These are phyloP conservation scores for Phenacoccus solenopsis DNA, from an alignment of 1,140 invertebrate species.

Conservation along the genomic window DNA sequence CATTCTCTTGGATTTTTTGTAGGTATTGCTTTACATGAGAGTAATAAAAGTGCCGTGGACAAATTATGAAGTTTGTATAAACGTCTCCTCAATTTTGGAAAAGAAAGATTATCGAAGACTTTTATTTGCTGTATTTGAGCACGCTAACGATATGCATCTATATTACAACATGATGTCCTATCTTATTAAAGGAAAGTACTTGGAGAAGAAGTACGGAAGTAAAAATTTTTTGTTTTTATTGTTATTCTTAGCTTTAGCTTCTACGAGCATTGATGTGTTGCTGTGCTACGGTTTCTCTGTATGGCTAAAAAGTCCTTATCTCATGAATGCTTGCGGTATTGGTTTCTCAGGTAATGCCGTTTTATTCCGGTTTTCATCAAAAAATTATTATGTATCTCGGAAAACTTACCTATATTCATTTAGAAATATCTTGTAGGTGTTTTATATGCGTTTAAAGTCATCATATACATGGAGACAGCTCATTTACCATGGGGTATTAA, in stretches of 20 bases:
- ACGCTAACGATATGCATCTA: slow-evolving; percentile 57
- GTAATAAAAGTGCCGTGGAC: slow-evolving; percentile 42
- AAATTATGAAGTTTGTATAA: slow-evolving; percentile 45
- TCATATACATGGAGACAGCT: slow-evolving; percentile 39
- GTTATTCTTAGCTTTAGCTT: slow-evolving; percentile 40
- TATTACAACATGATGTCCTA: slow-evolving; percentile 65
- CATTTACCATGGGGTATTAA: slow-evolving; percentile 35
- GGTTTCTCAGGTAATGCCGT: slow-evolving; percentile 47
- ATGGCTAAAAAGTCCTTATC: slow-evolving; percentile 27
- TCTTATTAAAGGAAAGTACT: slow-evolving; percentile 44
- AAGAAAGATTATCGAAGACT: slow-evolving; percentile 44
- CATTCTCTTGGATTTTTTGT: slow-evolving; percentile 24
- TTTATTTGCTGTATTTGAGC: slow-evolving; percentile 47
- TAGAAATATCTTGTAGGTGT: slow-evolving; percentile 29
- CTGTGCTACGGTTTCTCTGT: slow-evolving; percentile 29
- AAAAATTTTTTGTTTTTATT: slow-evolving; percentile 44
- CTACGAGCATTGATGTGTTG: slow-evolving; percentile 40
- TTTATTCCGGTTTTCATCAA: neutral
- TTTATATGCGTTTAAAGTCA: slow-evolving; percentile 54
- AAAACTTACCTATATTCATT: neutral
- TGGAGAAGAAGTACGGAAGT: slow-evolving; percentile 45
- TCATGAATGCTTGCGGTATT: slow-evolving; percentile 46
- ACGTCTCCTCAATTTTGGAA: slow-evolving; percentile 40
- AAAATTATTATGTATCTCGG: neutral
- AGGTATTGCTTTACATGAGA: slow-evolving; percentile 39